Evolutionary conservation across 1,140 invertebrate species (phyloP).

Genomic region (Leguminivora glycinivorella): DNA sequence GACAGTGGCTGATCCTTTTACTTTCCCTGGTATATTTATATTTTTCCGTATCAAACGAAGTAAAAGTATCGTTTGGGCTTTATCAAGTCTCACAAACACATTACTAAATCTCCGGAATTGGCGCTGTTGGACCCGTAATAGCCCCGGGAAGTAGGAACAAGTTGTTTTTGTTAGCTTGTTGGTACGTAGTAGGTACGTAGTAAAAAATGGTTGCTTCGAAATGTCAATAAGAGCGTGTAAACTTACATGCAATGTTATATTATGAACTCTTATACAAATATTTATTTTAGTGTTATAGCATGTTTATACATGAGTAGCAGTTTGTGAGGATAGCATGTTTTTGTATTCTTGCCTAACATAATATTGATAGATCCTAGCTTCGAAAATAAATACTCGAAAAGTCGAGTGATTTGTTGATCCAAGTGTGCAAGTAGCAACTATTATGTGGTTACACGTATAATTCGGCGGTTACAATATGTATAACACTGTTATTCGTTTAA

Average conservation of each 20-base stretch:
- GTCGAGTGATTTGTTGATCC: too few species aligned
- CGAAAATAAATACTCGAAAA: too few species aligned
- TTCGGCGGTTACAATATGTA: too few species aligned
- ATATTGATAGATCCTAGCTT: too few species aligned
- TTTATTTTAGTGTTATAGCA: too few species aligned
- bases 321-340: too few species aligned
- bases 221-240: conserved; percentile 16
- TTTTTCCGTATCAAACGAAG: conserved; percentile 34
- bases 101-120: conserved; percentile 45
- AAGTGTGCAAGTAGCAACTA: too few species aligned
- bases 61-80: conserved; percentile 31
- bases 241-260: background rate
- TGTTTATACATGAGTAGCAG: too few species aligned
- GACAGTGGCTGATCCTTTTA: background rate
- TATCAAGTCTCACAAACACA: conserved; percentile 40
- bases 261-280: background rate
- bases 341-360: too few species aligned
- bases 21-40: conserved; percentile 36
- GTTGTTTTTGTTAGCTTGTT: conserved; percentile 12
- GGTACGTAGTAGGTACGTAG: background rate
- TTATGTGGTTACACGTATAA: too few species aligned
- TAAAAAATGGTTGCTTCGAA: conserved; percentile 17
- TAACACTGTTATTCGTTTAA: too few species aligned
- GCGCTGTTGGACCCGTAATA: conserved; percentile 34
- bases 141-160: conserved; percentile 13